Conservation (phyloP, 2,113 vertebrate genomes). For the Ia io region DNA sequence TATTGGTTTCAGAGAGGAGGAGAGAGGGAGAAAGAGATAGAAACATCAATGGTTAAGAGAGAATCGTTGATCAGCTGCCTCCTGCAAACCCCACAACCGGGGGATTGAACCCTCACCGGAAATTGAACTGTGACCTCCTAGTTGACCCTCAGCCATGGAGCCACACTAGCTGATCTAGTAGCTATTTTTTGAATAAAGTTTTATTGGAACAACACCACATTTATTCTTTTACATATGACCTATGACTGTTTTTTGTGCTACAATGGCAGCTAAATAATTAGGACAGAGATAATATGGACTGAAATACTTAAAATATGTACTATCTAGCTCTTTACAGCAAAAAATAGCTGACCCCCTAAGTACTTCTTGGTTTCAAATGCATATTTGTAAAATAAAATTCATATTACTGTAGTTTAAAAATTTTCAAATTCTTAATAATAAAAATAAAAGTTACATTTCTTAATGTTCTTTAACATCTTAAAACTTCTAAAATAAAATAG, state of each 20-base stretch:
- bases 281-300: not conserved
- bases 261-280: not conserved
- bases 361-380: not conserved
- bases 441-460: not conserved
- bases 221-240: not conserved
- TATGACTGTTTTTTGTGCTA: not conserved
- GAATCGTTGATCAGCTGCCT: no score
- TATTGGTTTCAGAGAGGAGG: no score
- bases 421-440: not conserved
- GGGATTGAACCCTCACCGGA: no score
- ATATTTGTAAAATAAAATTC: not conserved
- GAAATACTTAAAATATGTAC: not conserved
- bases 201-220: not conserved
- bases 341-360: not conserved
- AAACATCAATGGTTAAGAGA: no score
- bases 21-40: no score
- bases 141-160: no score
- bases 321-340: not conserved
- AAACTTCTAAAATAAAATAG: constrained; percentile 10
- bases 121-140: no score
- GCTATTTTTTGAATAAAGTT: not conserved
- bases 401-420: not conserved
- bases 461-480: not conserved
- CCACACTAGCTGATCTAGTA: not conserved
- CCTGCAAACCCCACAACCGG: no score